phyloP scores from a whole-genome alignment of 2,113 vertebrate genomes.

The Rhabdornis inornatus region DNA sequence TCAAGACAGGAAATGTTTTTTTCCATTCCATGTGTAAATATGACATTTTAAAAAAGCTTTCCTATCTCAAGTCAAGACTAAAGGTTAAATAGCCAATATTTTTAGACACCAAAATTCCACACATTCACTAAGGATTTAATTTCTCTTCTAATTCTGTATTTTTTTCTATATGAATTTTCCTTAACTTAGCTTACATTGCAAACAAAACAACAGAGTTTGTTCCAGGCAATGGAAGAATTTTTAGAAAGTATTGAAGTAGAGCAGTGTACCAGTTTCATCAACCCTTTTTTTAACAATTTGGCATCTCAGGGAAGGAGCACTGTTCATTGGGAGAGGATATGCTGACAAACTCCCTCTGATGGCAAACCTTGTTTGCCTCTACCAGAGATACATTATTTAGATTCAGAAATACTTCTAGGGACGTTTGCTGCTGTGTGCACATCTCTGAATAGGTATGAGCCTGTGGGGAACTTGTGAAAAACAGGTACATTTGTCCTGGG shows the following conservation, averaged over 20 bases:
- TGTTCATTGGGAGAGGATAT: not conserved
- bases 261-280: not conserved
- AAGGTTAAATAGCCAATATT: slow-evolving; percentile 4
- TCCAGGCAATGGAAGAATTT: not conserved
- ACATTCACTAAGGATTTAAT: not conserved
- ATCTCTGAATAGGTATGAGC: not conserved
- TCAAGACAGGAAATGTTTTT: slow-evolving; percentile 48
- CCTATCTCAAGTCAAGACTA: slow-evolving; percentile 6
- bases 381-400: not conserved
- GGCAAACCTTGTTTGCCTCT: not conserved
- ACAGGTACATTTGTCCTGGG: not conserved
- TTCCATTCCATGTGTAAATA: slow-evolving; percentile 41
- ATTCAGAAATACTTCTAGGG: not conserved
- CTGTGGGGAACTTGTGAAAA: not conserved
- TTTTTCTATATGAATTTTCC: not conserved
- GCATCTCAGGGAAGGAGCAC: not conserved
- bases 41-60: slow-evolving; percentile 1
- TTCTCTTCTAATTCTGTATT: not conserved
- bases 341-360: not conserved
- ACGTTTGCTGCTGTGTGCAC: not conserved
- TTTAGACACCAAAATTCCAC: slow-evolving; percentile 13
- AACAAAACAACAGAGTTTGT: not conserved
- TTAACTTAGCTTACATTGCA: not conserved
- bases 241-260: not conserved
- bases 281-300: not conserved